Evolutionary conservation across 2,888 invertebrate species (phyloP), one percentile per base, ranked within the genome.

Genomic region (Tipula lateralis): DNA sequence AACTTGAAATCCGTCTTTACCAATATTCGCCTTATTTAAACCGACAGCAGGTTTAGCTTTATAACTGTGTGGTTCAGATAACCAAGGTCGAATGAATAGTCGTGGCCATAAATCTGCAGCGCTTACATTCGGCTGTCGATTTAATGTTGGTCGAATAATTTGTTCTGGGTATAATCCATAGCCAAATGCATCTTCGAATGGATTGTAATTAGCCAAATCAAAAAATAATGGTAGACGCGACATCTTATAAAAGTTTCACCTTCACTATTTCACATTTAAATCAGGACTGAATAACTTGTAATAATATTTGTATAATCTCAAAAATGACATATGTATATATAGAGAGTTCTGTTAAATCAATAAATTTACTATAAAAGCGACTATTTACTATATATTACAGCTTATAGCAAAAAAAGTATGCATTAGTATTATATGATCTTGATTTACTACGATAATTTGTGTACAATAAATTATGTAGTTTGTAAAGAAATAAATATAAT

Each of bases 1-100:
- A 1, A 94, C 93, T 89, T 94, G 93, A 86, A 94, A 94, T 86
- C 94, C 93, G 87, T 94, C 93, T n/a, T 93, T 92, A 87, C 93
- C 93, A 44, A 91, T 89, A 85, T 92, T 91, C 7, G 85, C 81
- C 5, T 39, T 16, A 82, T 36, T 29, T 34, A 34, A 6, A 29
- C 36, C n/a, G 3, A 2, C 39, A 9, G 19, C 13, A n/a, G 29
- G 9, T 2, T 30, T 29, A 1, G 1, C n/a, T 36, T 13, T n/a
- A 5, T 30, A n/a, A 82, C n/a, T 82, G 5, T 30, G 82, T 19
- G 29, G 32, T 2, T n/a, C n/a, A n/a, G n/a, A n/a, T n/a, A 82
- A 30, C 82, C 82, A 82, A 4, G 6, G 9, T 3, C 82, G 9
- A 6, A 6, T 2, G 9, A n/a, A 30, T 7, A 32, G 2, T 30